A percentile compares a stretch with the other conserved stretches of the same genome.
phyloP scores from a whole-genome alignment of 2,888 invertebrate genomes.

The Heteromyza rotundicornis region DNA sequence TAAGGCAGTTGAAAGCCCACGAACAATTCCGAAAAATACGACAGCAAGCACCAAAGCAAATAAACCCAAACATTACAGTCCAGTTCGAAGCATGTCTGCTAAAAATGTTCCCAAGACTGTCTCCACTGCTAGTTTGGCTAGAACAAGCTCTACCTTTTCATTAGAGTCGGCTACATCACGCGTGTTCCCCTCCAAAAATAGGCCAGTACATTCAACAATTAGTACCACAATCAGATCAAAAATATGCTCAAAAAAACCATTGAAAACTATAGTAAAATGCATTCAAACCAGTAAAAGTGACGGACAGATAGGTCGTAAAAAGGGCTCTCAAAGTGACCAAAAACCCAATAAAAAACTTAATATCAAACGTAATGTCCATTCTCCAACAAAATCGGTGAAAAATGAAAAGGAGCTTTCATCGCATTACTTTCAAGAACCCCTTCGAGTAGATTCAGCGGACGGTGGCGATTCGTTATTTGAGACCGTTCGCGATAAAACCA shows the following conservation, averaged over 20 bases:
- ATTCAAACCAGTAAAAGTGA: conserved; percentile 46
- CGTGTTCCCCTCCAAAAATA: conserved; percentile 35
- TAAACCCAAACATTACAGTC: not conserved
- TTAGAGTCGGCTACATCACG: conserved; percentile 56
- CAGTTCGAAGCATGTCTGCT: not conserved
- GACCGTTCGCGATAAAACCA: conserved; percentile 73
- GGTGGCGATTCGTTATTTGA: conserved; percentile 62
- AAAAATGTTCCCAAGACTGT: conserved; percentile 40
- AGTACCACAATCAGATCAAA: not conserved
- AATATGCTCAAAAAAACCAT: not conserved
- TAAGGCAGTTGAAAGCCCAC: conserved; percentile 37
- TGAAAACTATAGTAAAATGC: not conserved
- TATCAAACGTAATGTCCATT: not conserved
- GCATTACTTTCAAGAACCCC: not conserved
- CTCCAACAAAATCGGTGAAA: not conserved
- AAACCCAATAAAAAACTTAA: too few species aligned
- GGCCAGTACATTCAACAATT: not conserved
- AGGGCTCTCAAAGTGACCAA: too few species aligned
- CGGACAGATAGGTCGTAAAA: conserved; percentile 13
- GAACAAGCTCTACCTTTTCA: conserved; percentile 61
- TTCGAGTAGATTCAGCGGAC: conserved; percentile 28
- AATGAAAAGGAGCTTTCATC: not conserved
- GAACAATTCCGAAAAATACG: not conserved
- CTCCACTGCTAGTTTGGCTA: conserved; percentile 56
- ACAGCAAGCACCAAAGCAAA: conserved; percentile 1